Conservation (phyloP, 2,113 vertebrate genomes). For the Monopterus albus region DNA sequence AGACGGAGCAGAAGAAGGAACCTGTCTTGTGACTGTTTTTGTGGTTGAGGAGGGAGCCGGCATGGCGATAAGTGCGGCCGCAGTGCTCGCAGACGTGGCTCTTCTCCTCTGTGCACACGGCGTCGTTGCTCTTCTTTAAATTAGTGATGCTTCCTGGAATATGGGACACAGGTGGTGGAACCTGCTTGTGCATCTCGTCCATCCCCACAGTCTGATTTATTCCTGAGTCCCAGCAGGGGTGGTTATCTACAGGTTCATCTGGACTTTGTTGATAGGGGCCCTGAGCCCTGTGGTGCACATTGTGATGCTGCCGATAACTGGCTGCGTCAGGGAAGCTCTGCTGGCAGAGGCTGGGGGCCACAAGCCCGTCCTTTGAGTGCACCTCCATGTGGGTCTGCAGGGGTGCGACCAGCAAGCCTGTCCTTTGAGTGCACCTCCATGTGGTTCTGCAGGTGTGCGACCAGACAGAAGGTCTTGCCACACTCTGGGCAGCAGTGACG, state of each 20-base stretch:
- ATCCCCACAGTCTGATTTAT: slow-evolving; percentile 67
- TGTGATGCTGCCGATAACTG: slow-evolving; percentile 84
- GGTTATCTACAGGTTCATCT: not conserved
- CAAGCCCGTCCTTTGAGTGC: slow-evolving; percentile 79
- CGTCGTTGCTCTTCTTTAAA: slow-evolving; percentile 37
- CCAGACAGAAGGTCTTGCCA: slow-evolving; percentile 84
- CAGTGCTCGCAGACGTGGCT: slow-evolving; percentile 84
- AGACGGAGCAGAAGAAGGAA: slow-evolving; percentile 80
- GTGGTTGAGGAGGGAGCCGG: slow-evolving; percentile 84
- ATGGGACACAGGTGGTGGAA: slow-evolving; percentile 64
- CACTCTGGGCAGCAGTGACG: slow-evolving; percentile 86
- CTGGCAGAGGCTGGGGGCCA: slow-evolving; percentile 83
- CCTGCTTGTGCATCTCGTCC: slow-evolving; percentile 54
- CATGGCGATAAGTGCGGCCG: slow-evolving; percentile 82
- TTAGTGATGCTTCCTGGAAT: slow-evolving; percentile 43
- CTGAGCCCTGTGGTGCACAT: slow-evolving; percentile 73
- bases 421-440: slow-evolving; percentile 82
- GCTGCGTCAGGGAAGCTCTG: slow-evolving; percentile 82
- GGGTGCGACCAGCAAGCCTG: slow-evolving; percentile 77
- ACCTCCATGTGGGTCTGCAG: slow-evolving; percentile 83
- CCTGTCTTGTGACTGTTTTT: slow-evolving; percentile 86
- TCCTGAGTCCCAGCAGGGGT: slow-evolving; percentile 69
- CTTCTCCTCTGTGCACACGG: slow-evolving; percentile 62
- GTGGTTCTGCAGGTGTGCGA: slow-evolving; percentile 82
- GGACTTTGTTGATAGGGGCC: slow-evolving; percentile 41